phyloP scores from a whole-genome alignment of 2,888 invertebrate genomes.

The Lomographa bimaculata region DNA sequence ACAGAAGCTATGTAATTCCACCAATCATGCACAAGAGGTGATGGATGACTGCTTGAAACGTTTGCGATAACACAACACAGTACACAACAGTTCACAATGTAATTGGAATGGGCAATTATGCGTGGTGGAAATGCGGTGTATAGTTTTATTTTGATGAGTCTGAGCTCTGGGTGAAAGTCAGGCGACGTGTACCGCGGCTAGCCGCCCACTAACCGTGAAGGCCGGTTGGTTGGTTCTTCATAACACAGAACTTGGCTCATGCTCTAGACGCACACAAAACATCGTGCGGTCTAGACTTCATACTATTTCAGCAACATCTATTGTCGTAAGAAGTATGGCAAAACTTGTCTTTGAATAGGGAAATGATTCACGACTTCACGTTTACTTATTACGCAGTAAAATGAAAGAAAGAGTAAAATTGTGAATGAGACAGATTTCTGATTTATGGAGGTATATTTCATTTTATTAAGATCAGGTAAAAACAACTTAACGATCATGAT shows the following conservation, averaged over 20 bases:
- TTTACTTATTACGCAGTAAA: no score
- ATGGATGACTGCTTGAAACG: conserved; percentile 42
- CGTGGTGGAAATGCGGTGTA: conserved; percentile 24
- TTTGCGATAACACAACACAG: conserved; percentile 33
- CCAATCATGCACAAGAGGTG: conserved; percentile 51
- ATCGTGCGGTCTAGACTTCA: conserved; percentile 7
- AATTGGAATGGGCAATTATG: conserved; percentile 24
- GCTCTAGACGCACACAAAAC: conserved; percentile 34
- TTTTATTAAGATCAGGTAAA: no score
- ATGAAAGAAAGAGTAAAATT: no score
- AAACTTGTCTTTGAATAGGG: conserved; percentile 6
- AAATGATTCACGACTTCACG: conserved; percentile 9
- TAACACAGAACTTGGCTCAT: conserved; percentile 36
- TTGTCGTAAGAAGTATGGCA: conserved; percentile 1
- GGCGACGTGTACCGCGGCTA: conserved; percentile 55
- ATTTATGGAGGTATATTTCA: no score
- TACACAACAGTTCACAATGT: conserved; percentile 26
- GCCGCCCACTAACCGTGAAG: conserved; percentile 75
- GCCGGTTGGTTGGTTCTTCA: conserved; percentile 54
- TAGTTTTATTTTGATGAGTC: conserved; percentile 58
- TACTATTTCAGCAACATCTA: background rate
- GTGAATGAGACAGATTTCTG: no score
- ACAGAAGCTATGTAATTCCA: conserved; percentile 31
- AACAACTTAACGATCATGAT: no score
- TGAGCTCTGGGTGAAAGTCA: conserved; percentile 65